A percentile compares a stretch with the other conserved stretches of the same genome.
phyloP scores from a whole-genome alignment of 2,888 invertebrate genomes.

The Nudaria mundana region DNA sequence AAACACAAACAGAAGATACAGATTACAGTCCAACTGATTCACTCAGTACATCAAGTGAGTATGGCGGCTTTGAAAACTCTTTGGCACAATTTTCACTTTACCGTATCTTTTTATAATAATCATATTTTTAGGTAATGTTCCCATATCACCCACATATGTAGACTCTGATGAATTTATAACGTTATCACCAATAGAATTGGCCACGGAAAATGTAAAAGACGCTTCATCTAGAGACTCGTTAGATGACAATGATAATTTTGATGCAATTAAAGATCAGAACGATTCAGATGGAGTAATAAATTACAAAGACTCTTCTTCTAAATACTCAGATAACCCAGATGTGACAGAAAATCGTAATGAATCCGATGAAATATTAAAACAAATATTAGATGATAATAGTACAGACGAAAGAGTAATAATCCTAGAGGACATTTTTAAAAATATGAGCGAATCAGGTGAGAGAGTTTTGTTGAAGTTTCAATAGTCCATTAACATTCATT shows the following conservation, averaged over 20 bases:
- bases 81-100: not conserved
- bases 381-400: not conserved
- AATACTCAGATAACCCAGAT: not conserved
- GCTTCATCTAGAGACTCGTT: not conserved
- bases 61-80: not conserved
- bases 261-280: not conserved
- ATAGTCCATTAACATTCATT: slow-evolving; percentile 2
- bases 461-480: not conserved
- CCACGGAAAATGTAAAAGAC: slow-evolving; percentile 16
- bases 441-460: slow-evolving; percentile 12
- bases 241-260: not conserved
- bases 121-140: not conserved
- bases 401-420: not conserved
- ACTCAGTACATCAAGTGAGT: not conserved
- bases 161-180: slow-evolving; percentile 12
- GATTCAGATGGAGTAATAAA: not conserved
- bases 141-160: not conserved
- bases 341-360: not conserved
- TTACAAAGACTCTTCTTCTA: not conserved
- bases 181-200: slow-evolving; percentile 23
- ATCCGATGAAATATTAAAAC: not conserved
- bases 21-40: not conserved
- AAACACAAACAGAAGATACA: not conserved
- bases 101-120: not conserved
- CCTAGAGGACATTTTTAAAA: not conserved